phyloP scores from a whole-genome alignment of 2,888 invertebrate species.

The Temnothorax ravouxi region DNA sequence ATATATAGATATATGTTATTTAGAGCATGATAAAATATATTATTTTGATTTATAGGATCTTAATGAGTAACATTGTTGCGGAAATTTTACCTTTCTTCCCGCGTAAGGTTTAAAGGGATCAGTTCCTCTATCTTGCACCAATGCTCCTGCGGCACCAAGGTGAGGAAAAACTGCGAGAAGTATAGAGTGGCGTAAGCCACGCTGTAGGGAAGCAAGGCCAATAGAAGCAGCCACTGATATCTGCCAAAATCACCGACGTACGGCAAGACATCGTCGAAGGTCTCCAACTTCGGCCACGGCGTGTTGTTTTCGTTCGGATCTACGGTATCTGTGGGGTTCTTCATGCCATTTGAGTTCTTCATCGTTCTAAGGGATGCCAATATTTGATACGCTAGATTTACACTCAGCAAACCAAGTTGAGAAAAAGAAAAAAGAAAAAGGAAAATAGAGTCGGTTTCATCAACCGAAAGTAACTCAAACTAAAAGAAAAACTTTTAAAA shows the following conservation, averaged over 20 bases:
- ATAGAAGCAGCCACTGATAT: constrained; percentile 86
- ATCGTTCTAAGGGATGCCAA: constrained; percentile 56
- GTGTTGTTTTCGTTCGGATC: constrained; percentile 75
- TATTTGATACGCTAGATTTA: neutral
- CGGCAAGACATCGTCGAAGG: constrained; percentile 87
- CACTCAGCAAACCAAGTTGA: neutral
- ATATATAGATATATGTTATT: neutral
- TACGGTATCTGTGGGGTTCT: constrained; percentile 41
- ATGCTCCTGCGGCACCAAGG: constrained; percentile 86
- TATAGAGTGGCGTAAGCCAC: constrained; percentile 87
- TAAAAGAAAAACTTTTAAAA: neutral
- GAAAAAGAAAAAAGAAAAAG: neutral
- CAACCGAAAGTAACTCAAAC: neutral
- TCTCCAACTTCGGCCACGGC: constrained; percentile 80
- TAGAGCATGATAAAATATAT: neutral
- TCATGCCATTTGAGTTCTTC: constrained; percentile 58
- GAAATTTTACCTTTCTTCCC: constrained; percentile 84
- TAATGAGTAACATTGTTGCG: neutral
- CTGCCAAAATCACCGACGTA: constrained; percentile 87
- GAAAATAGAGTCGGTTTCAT: neutral
- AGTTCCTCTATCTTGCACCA: constrained; percentile 86
- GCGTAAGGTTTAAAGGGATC: constrained; percentile 78
- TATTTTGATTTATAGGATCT: neutral
- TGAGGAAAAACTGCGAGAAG: constrained; percentile 87
- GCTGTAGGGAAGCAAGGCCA: constrained; percentile 86